Conservation (phyloP, 2,113 vertebrate genomes). For the Spilogale gracilis region DNA sequence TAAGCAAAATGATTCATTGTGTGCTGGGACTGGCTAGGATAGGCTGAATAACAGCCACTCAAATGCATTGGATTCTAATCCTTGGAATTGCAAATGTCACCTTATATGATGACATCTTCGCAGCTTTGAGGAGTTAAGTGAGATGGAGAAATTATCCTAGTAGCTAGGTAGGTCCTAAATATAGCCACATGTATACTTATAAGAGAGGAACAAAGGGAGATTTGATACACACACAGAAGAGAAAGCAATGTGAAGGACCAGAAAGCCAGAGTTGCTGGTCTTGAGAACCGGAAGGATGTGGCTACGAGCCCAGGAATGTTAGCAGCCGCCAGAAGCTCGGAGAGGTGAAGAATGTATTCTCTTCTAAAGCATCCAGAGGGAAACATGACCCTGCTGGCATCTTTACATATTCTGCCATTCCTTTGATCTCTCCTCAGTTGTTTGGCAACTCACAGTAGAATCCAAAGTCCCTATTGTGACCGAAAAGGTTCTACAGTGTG, state of each 20-base stretch:
- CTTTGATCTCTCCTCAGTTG: background rate
- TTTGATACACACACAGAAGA: background rate
- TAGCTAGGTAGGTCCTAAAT: background rate
- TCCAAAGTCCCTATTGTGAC: no score
- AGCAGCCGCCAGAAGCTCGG: background rate
- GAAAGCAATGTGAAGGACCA: background rate
- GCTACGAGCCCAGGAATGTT: background rate
- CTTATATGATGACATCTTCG: background rate
- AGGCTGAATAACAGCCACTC: background rate
- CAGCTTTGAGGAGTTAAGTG: background rate
- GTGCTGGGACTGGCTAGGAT: background rate
- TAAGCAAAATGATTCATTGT: background rate
- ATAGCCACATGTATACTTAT: background rate
- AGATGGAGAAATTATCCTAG: background rate
- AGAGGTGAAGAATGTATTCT: background rate
- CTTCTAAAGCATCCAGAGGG: background rate
- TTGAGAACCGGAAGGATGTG: background rate
- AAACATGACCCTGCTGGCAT: background rate
- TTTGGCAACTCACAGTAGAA: background rate
- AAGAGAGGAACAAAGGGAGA: background rate
- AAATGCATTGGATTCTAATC: background rate
- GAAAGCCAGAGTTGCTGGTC: background rate
- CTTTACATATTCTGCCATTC: background rate
- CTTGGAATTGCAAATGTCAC: background rate
- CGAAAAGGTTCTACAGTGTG: background rate